A percentile compares a stretch with the other conserved stretches of the same genome.
Evolutionary conservation across 1,140 invertebrate genomes (phyloP).

Genomic region (Eriosoma lanigerum): DNA sequence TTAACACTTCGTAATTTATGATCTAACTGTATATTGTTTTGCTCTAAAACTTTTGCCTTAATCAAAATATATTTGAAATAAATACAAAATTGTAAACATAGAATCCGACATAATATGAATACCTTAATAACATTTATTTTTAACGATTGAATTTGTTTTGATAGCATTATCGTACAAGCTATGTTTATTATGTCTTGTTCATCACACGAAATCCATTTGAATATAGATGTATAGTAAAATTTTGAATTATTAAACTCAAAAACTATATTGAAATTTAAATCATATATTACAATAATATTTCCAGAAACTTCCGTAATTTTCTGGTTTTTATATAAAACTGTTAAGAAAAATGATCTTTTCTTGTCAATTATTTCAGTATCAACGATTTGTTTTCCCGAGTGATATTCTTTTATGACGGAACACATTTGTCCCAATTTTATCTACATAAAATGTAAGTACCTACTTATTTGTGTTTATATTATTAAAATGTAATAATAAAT

Average conservation of each 20-base stretch:
- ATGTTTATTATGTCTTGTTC: not conserved
- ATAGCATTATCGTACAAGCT: not conserved
- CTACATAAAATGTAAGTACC: too few relatives aligned
- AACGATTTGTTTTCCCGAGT: conserved; percentile 3
- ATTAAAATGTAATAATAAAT: too few relatives aligned
- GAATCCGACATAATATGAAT: not conserved
- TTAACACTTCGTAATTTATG: conserved; percentile 8
- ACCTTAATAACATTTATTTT: not conserved
- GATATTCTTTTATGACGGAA: conserved; percentile 14
- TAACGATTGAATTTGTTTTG: conserved; percentile 3
- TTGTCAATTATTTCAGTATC: conserved; percentile 7
- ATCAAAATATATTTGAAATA: not conserved
- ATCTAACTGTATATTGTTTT: not conserved
- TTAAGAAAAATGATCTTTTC: not conserved
- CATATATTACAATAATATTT: conserved; percentile 29
- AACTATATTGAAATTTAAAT: conserved; percentile 8
- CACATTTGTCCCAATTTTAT: conserved; percentile 21
- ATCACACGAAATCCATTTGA: not conserved
- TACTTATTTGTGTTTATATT: too few relatives aligned
- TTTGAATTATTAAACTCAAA: not conserved
- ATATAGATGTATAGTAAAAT: conserved; percentile 15
- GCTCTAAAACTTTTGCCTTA: not conserved
- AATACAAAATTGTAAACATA: not conserved
- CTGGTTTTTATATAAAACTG: not conserved
- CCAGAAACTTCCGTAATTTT: not conserved